Conservation (phyloP, 1,140 invertebrate species). For the Diuraphis noxia region DNA sequence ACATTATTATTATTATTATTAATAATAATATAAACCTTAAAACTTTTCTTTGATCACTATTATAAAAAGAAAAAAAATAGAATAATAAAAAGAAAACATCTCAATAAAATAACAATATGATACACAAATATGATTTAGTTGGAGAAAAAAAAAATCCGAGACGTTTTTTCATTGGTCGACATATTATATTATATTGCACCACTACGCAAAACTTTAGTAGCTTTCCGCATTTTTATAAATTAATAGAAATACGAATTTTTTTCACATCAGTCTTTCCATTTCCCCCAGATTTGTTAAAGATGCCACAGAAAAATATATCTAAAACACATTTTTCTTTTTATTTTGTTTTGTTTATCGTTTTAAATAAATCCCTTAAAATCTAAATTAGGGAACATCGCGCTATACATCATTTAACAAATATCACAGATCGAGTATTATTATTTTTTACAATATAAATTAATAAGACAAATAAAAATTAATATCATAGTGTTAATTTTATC, state of each 20-base stretch:
- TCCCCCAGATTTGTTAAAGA: slow-evolving; percentile 54
- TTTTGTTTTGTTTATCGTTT: slow-evolving; percentile 31
- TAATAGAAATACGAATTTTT: slow-evolving; percentile 53
- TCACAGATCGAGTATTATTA: slow-evolving; percentile 54
- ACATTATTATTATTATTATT: slow-evolving; percentile 30
- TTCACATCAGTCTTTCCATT: slow-evolving; percentile 54
- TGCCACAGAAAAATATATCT: slow-evolving; percentile 53
- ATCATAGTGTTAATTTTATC: slow-evolving; percentile 54
- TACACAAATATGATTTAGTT: slow-evolving; percentile 52
- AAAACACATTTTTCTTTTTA: slow-evolving; percentile 52
- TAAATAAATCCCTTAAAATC: slow-evolving; percentile 53
- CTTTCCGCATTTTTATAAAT: slow-evolving; percentile 48
- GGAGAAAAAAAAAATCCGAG: slow-evolving; percentile 53
- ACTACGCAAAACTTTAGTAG: slow-evolving; percentile 53
- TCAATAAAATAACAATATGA: slow-evolving; percentile 54
- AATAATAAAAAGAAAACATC: slow-evolving; percentile 54
- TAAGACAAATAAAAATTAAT: slow-evolving; percentile 54
- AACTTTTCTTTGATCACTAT: slow-evolving; percentile 54
- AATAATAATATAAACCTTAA: slow-evolving; percentile 53
- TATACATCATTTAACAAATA: slow-evolving; percentile 54
- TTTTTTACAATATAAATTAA: slow-evolving; percentile 54
- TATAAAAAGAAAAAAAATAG: slow-evolving; percentile 49
- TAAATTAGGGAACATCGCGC: slow-evolving; percentile 53
- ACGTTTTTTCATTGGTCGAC: slow-evolving; percentile 52
- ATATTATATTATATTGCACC: slow-evolving; percentile 51